A percentile compares a stretch with the other conserved stretches of the same genome.
phyloP scores from a whole-genome alignment of 2,797 vertebrate genomes.

The Peromyscus attwateri region DNA sequence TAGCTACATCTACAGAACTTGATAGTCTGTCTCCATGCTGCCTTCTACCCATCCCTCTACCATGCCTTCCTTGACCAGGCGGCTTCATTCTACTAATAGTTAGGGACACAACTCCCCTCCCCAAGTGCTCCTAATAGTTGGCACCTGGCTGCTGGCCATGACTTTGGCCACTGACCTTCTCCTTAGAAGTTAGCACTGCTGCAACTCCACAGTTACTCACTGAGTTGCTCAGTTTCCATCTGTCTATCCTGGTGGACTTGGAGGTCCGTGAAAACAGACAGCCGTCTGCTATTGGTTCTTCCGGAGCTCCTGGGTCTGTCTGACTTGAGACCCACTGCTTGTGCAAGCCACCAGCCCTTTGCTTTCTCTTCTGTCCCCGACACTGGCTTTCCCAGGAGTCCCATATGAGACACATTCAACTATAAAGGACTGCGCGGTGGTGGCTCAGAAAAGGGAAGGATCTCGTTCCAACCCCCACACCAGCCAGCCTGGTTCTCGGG shows the following conservation, averaged over 20 bases:
- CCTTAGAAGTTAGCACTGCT: no score
- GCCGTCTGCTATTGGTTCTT: background rate
- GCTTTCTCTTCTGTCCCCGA: background rate
- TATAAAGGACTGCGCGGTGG: background rate
- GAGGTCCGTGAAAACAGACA: background rate
- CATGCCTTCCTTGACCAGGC: background rate
- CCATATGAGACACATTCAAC: background rate
- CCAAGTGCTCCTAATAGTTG: background rate
- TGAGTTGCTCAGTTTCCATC: background rate
- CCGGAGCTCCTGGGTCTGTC: background rate
- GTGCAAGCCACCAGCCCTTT: background rate
- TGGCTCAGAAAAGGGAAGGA: background rate
- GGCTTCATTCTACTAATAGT: fast-evolving
- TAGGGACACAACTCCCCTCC: background rate
- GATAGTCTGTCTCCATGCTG: background rate
- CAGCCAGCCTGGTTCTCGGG: background rate
- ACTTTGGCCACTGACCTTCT: background rate
- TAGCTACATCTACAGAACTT: background rate
- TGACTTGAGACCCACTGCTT: background rate
- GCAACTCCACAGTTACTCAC: background rate
- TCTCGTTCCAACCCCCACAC: background rate
- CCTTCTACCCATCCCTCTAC: background rate
- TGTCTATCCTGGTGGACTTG: background rate
- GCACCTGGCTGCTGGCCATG: background rate
- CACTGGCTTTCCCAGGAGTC: background rate